phyloP scores from a whole-genome alignment of 2,888 invertebrate species.

The Horisme vitalbata region DNA sequence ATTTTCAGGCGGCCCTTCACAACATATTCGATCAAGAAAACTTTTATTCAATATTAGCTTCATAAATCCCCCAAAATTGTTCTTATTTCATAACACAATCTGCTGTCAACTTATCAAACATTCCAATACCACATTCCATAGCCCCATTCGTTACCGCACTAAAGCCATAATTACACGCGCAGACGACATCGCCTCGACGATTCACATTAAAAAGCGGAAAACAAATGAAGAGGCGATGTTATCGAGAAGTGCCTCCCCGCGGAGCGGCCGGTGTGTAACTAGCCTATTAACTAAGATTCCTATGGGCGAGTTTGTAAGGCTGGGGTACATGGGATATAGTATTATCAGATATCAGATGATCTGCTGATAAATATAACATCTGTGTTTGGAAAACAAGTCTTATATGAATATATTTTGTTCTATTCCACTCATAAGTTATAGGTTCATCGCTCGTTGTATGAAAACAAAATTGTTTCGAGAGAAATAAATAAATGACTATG shows the following conservation, averaged over 20 bases:
- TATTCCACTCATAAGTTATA: too few relatives aligned
- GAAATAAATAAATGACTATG: too few relatives aligned
- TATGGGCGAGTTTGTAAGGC: constrained; percentile 14
- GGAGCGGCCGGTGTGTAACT: constrained; percentile 19
- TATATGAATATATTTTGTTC: neutral
- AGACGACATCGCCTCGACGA: constrained; percentile 20
- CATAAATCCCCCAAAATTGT: neutral
- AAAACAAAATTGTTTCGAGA: too few relatives aligned
- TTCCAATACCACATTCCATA: constrained; percentile 14
- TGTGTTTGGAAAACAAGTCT: too few relatives aligned
- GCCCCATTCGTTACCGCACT: constrained; percentile 13
- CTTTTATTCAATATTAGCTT: too few relatives aligned
- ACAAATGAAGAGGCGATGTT: constrained; percentile 25
- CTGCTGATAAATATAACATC: neutral
- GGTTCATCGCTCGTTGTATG: too few relatives aligned
- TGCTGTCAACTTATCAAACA: constrained; percentile 11
- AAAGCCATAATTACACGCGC: constrained; percentile 30
- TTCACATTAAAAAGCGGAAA: constrained; percentile 29
- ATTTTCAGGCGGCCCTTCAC: too few relatives aligned
- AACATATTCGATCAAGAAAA: too few relatives aligned
- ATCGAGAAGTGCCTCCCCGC: constrained; percentile 17
- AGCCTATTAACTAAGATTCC: constrained; percentile 26
- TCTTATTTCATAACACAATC: neutral
- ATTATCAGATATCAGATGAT: too few relatives aligned
- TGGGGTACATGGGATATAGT: neutral